Conservation (phyloP, 2,888 invertebrate species). For the Exocentrus adspersus region DNA sequence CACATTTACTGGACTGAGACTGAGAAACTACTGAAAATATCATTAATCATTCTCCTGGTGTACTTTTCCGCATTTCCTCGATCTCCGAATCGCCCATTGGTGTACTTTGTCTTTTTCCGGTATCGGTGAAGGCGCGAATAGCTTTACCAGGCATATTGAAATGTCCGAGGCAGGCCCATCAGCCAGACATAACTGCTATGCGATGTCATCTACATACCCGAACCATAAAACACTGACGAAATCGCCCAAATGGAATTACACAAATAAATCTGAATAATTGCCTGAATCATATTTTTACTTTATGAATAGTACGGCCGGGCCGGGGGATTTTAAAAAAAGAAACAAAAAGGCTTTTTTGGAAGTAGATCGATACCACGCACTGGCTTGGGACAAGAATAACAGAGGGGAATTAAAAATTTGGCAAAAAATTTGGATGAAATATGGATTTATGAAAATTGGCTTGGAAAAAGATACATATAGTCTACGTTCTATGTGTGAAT, state of each 20-base stretch:
- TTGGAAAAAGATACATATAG: too few species aligned
- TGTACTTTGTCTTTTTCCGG: constrained; percentile 48
- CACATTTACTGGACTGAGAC: too few species aligned
- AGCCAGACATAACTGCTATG: constrained; percentile 58
- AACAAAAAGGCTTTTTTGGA: background rate
- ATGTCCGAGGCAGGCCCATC: constrained; percentile 61
- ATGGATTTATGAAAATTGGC: background rate
- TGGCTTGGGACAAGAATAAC: background rate
- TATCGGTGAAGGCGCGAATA: constrained; percentile 48
- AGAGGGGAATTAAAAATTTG: background rate
- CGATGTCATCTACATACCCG: constrained; percentile 58
- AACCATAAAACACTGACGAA: constrained; percentile 58
- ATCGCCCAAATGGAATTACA: constrained; percentile 50
- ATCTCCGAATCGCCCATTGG: background rate
- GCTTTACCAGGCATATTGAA: constrained; percentile 59
- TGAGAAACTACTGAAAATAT: too few species aligned
- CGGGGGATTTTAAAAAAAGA: background rate
- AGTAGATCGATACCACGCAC: background rate
- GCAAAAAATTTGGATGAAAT: background rate
- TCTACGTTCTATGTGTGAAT: too few species aligned
- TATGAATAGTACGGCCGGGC: constrained; percentile 10
- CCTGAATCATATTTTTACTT: constrained; percentile 29
- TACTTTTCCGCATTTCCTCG: too few species aligned
- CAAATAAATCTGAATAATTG: constrained; percentile 49
- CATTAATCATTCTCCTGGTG: too few species aligned